Evolutionary conservation across 2,797 vertebrate genomes (phyloP), one percentile per base, ranked within the genome.

Genomic region (Columba guinea): DNA sequence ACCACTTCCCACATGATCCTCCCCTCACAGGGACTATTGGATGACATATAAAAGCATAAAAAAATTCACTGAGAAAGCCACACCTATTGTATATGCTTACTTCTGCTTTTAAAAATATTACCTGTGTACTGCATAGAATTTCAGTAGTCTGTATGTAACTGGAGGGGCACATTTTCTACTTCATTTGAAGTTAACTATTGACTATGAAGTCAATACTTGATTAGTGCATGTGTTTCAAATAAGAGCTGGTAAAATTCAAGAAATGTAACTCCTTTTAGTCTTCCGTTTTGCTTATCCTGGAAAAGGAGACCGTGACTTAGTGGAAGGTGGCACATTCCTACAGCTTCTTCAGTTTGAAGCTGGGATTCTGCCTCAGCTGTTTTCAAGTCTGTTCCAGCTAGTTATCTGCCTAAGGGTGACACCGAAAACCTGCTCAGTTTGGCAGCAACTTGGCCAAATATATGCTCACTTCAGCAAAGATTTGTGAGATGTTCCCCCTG

Each of bases 51-150:
- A 76, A 87, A 82, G 6, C 10, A 12, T 16, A 2, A 22, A 19
- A 70, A 78, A 92, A 67, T n/a, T 5, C 34, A 69, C 17, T 11
- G 59, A 64, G 52, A 75, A 90, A 73, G 39, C 55, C 52, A 63
- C 0, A 6, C 4, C 21, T 76, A n/a, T 19, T 34, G 46, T 23
- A 30, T 8, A 51, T 0, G 0, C 58, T 78, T 55, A 78, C 32
- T 89, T 92, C 63, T 51, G 46, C 23, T 55, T 76, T 60, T 78
- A 68, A 71, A 91, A 34, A 46, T 16, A 68, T 49, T 49, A 59
- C 21, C 27, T 69, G 67, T 1, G 4, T 28, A 58, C n/a, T 27
- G 28, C 35, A 24, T 3, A 64, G 9, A 77, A 75, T 71, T 81
- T 92, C 58, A 80, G 3, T 30, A 59, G 46, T 63, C 53, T 79